Evolutionary conservation across 2,113 vertebrate species (phyloP), one percentile per base, ranked within the genome.

Genomic region (Scomber scombrus): DNA sequence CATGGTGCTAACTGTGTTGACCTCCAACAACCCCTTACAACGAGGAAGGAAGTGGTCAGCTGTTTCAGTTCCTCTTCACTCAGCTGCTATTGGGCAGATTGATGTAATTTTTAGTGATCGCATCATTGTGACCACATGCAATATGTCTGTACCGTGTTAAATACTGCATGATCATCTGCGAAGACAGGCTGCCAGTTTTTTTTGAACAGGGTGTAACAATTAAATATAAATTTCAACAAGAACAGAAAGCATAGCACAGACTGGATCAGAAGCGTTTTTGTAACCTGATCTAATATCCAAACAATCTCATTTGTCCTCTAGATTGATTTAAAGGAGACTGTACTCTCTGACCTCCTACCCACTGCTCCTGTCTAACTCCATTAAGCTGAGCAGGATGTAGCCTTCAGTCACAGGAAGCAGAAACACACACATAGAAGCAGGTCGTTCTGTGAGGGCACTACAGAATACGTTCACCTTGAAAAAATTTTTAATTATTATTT

Each of bases 371-470:
- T 78, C 81, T 40, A 49, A 85, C 23, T 58, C 16, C 63, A 77
- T 84, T 78, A 84, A 21, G 49, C 26, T 80, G 72, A 82, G 73
- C 16, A 47, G 56, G 64, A 74, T 67, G 57, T 16, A 31, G 58
- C 50, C 47, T 6, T 80, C 62, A 74, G 58, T 47, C 61, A 49
- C 46, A 58, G 62, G 21, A 80, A 61, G 18, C 11, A 26, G 43
- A 52, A 69, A 69, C 62, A 26, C 49, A 67, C 63, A 58, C 63
- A 15, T 16, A 69, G 54, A 55, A 31, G 15, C 9, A 75, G 74
- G 78, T 60, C 71, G 80, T 46, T 54, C 26, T 43, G 46, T 51
- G 49, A 75, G 70, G 56, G 43, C 56, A 29, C 61, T 11, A 18
- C 46, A 14, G 23, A 31, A 23, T 43, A 62, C 29, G 16, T 8